phyloP scores from a whole-genome alignment of 2,797 vertebrate species.

The Tenualosa ilisha region DNA sequence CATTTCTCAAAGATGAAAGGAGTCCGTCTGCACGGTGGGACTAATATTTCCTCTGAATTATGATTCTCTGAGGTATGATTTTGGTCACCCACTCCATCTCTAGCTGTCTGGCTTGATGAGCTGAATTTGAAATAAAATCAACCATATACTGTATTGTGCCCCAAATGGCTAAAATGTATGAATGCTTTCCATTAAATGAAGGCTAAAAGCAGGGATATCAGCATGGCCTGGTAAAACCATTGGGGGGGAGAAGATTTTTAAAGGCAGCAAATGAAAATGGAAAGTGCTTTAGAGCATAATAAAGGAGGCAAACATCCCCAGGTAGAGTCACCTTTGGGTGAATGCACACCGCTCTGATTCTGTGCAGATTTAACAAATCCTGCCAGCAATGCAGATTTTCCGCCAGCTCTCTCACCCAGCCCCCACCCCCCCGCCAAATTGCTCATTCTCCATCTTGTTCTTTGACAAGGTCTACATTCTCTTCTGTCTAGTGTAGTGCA shows the following conservation, averaged over 20 bases:
- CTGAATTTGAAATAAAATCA: not conserved
- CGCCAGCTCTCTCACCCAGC: not conserved
- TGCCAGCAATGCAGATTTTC: constrained; percentile 30
- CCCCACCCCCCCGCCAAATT: not conserved
- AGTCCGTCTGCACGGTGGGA: constrained; percentile 26
- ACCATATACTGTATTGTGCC: not conserved
- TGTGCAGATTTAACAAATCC: constrained; percentile 26
- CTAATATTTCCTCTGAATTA: constrained; percentile 18
- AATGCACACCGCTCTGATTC: not conserved
- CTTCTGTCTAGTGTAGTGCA: not conserved
- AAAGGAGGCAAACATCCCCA: constrained; percentile 9
- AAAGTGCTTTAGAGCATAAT: not conserved
- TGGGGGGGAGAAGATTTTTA: not conserved
- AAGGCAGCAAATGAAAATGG: not conserved
- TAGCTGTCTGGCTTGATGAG: constrained; percentile 10
- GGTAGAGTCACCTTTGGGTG: constrained; percentile 24
- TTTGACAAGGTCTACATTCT: not conserved
- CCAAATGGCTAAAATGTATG: not conserved
- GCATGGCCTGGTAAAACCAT: not conserved
- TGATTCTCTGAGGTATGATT: constrained; percentile 26
- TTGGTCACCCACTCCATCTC: not conserved
- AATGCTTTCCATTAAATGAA: not conserved
- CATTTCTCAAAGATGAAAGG: constrained; percentile 28
- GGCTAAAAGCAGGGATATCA: not conserved
- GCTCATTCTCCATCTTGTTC: not conserved